Evolutionary conservation across 2,888 invertebrate species (phyloP), one percentile per base, ranked within the genome.

Genomic region (Mesoligia furuncula): DNA sequence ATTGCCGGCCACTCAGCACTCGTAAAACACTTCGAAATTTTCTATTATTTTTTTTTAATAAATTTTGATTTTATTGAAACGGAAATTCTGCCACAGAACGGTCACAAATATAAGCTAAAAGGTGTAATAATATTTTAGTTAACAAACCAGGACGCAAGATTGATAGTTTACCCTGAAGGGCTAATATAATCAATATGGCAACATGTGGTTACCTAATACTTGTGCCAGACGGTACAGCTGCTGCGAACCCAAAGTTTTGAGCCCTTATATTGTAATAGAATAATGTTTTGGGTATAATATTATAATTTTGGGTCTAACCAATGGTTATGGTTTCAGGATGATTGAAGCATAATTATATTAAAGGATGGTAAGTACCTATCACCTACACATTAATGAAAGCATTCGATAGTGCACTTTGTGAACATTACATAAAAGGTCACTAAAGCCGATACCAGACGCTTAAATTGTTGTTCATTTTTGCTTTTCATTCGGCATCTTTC

Each of bases 121-220:
- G 13, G 13, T n/a, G 27, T 54, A 3, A 20, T 45, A 62, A 20
- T 54, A 48, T 62, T 66, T 27, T 2, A 24, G 9, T 57, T 61
- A 42, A 31, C 24, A 36, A 61, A 66, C 67, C 15, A 27, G 24
- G 48, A 17, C 24, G 42, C 39, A 64, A 61, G 72, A 86, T 84
- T 66, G 72, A 84, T 81, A 86, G 27, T 61, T 64, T 39, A 64
- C 27, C 66, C 57, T 31, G 39, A 42, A 67, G 51, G 83, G 69
- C 59, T 86, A 73, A 84, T 84, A 36, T 84, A 84, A 84, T 84
- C 84, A 84, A 79, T 79, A 70, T 39, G 48, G 69, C 36, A 54
- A 66, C 78, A 62, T 73, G 45, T 36, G 15, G 48, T 62, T 72
- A 67, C 48, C 61, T 83, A 75, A 78, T 86, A 59, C 69, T 75